phyloP scores from a whole-genome alignment of 2,888 invertebrate species.

The Epicampocera succincta region DNA sequence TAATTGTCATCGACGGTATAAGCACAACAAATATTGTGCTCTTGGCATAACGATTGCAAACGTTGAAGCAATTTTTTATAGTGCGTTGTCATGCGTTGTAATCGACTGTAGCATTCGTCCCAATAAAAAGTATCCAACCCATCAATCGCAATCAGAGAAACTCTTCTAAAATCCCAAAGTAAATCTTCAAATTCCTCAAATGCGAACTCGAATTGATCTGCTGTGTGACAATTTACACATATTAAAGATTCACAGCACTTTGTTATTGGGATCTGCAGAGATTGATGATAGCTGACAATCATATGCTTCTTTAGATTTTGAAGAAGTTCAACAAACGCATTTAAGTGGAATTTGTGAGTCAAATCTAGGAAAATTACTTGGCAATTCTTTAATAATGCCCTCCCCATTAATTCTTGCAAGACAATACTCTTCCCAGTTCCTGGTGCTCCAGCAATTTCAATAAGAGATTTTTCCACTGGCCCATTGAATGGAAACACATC shows the following conservation, averaged over 20 bases:
- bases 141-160: conserved; percentile 82
- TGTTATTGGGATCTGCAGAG: conserved; percentile 52
- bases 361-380: conserved; percentile 82
- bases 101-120: conserved; percentile 71
- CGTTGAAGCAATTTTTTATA: conserved; percentile 71
- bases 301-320: background rate
- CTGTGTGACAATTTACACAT: conserved; percentile 72
- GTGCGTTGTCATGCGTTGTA: conserved; percentile 72
- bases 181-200: conserved; percentile 77
- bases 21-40: conserved; percentile 73
- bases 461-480: conserved; percentile 79
- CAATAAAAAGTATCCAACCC: conserved; percentile 83
- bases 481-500: conserved; percentile 74
- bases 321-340: background rate
- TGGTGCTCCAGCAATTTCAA: conserved; percentile 82
- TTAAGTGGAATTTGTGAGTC: conserved; percentile 82
- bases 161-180: conserved; percentile 79
- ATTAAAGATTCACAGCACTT: conserved; percentile 71
- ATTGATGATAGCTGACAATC: background rate
- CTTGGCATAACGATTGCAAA: conserved; percentile 71
- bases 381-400: conserved; percentile 80
- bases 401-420: conserved; percentile 82
- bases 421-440: conserved; percentile 82
- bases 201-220: conserved; percentile 73
- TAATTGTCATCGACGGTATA: conserved; percentile 73